phyloP scores from a whole-genome alignment of 1,140 invertebrate genomes.

The Drosophila nikananu region DNA sequence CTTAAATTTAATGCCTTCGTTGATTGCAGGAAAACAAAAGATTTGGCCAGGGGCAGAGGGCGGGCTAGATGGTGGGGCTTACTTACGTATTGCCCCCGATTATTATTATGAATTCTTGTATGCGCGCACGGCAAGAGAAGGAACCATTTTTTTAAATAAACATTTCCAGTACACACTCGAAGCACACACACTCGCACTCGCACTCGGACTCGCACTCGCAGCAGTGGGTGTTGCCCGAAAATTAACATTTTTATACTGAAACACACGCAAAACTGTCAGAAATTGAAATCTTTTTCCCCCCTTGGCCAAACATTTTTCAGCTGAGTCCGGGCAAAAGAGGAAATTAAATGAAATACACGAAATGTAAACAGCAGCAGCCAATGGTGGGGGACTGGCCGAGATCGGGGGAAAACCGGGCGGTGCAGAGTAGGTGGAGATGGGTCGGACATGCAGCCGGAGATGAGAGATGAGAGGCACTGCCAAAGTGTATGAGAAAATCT shows the following conservation, averaged over 20 bases:
- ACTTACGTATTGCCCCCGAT: constrained; percentile 50
- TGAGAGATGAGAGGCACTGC: constrained; percentile 32
- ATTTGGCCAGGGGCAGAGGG: constrained; percentile 1
- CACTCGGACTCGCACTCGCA: neutral
- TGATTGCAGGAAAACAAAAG: constrained; percentile 66
- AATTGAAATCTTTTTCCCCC: constrained; percentile 59
- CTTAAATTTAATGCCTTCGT: constrained; percentile 71
- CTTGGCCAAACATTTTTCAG: constrained; percentile 21
- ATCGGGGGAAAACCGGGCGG: constrained; percentile 16
- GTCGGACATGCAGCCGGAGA: constrained; percentile 30
- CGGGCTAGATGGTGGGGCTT: constrained; percentile 1
- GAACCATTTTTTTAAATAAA: constrained; percentile 73
- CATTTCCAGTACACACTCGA: constrained; percentile 62
- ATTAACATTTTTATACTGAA: constrained; percentile 67
- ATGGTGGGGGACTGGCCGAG: constrained; percentile 1
- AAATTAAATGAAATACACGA: constrained; percentile 77
- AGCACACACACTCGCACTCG: constrained; percentile 16
- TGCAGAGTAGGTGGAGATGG: constrained; percentile 10
- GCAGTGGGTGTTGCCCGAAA: constrained; percentile 53
- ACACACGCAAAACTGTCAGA: constrained; percentile 74
- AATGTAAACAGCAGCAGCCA: constrained; percentile 65
- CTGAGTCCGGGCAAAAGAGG: constrained; percentile 53
- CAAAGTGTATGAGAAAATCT: constrained; percentile 29
- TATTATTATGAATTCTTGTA: constrained; percentile 69
- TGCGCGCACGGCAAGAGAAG: constrained; percentile 34